phyloP scores from a whole-genome alignment of 2,797 vertebrate species.

The Channa striata region DNA sequence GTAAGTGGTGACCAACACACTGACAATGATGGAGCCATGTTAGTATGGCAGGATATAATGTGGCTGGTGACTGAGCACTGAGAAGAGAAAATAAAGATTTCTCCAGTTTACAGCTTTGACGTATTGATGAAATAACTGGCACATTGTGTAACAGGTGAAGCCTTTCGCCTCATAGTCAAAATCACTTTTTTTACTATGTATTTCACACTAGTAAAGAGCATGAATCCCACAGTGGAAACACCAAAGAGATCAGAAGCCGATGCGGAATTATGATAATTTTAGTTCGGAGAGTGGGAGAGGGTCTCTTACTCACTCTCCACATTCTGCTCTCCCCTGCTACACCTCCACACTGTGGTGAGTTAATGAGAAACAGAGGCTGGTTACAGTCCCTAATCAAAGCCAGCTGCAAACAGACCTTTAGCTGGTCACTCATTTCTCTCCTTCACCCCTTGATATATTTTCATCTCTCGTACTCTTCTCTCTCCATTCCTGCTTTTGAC shows the following conservation, averaged over 20 bases:
- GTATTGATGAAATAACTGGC: constrained; percentile 50
- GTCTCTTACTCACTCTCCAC: constrained; percentile 27
- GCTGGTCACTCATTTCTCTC: constrained; percentile 73
- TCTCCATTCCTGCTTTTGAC: constrained; percentile 54
- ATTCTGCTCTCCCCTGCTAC: constrained; percentile 35
- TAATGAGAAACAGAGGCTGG: constrained; percentile 83
- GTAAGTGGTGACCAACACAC: not conserved
- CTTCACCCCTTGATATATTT: constrained; percentile 63
- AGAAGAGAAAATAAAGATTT: constrained; percentile 28
- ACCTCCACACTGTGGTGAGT: constrained; percentile 56
- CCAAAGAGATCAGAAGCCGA: constrained; percentile 60
- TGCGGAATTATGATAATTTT: constrained; percentile 64
- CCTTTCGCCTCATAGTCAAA: constrained; percentile 20
- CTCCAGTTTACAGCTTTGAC: constrained; percentile 1
- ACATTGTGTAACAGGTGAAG: constrained; percentile 18
- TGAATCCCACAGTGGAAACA: constrained; percentile 52
- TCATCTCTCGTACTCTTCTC: constrained; percentile 61
- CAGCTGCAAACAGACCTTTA: constrained; percentile 81
- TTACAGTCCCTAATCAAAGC: constrained; percentile 82
- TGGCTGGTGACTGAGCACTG: not conserved
- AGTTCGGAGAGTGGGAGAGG: constrained; percentile 30
- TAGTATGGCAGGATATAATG: not conserved
- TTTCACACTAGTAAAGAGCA: constrained; percentile 40
- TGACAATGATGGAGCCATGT: not conserved
- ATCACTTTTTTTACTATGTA: constrained; percentile 54